Percentiles rank a stretch among this genome's conserved stretches.
Conservation (phyloP, 2,888 invertebrate genomes). For the Frankliniella fusca region DNA sequence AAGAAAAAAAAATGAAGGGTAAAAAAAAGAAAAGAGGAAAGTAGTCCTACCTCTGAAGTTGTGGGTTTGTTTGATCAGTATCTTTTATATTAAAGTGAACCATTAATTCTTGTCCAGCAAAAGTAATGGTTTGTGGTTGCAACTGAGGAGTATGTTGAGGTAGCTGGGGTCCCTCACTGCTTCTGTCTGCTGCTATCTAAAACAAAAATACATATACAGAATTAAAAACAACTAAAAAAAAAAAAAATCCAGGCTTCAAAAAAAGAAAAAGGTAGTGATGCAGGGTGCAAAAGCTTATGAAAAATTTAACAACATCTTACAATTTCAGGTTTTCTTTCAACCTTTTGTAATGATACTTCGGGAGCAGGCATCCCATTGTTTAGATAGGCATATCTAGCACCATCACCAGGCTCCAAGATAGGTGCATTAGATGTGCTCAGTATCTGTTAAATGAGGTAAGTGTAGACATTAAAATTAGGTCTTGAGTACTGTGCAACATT, state of each 20-base stretch:
- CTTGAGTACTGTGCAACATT: too few species aligned
- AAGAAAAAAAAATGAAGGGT: background rate
- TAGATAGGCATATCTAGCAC: background rate
- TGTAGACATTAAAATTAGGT: too few species aligned
- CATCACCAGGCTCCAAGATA: background rate
- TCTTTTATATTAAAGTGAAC: constrained; percentile 38
- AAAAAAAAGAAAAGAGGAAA: constrained; percentile 25
- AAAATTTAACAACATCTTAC: background rate
- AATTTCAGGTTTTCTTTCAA: background rate
- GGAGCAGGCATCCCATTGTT: background rate
- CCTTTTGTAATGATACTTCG: background rate
- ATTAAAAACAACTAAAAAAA: too few species aligned
- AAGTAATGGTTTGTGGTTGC: constrained; percentile 29
- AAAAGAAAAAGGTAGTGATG: too few species aligned
- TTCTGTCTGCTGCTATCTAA: too few species aligned
- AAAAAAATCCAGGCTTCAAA: too few species aligned
- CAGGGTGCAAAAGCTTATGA: background rate
- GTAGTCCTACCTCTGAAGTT: constrained; percentile 36
- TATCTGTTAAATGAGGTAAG: background rate
- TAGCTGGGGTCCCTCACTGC: constrained; percentile 27
- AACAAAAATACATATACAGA: background rate
- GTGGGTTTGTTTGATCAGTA: constrained; percentile 4
- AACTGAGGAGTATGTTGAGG: constrained; percentile 31
- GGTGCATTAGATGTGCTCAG: background rate
- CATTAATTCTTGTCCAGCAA: constrained; percentile 40